Base-by-base conservation (phyloP, 2,888 invertebrate genomes). In the Acanthosepion lycidas region DNA sequence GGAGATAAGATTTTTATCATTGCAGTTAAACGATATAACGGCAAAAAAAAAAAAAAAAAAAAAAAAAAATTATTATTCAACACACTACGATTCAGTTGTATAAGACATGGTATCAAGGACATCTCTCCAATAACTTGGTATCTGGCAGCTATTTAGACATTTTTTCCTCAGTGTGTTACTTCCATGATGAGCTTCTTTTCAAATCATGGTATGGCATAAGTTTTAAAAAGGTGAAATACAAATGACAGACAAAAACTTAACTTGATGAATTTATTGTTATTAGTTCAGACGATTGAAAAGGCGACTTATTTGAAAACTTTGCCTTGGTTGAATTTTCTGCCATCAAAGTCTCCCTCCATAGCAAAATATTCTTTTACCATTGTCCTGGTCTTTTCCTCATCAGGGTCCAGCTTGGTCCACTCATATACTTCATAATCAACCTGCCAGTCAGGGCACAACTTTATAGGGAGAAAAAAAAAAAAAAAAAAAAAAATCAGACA, bases 261-360 rank as follows among this genome's bases (percentile, higher is more conserved):
- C n/a, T 78, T 78, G 9, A 78, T 78, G n/a, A 78, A 78, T 78
- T 78, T 78, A 78, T 78, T 26, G 64, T 78, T 23, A 15, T 78
- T n/a, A 78, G 78, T 78, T 78, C 78, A 78, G 33, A 78, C 78
- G 78, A 78, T 78, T 78, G 78, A 78, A 91, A 92, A 92, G 49
- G 59, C 91, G 23, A 33, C 51, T 96, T 98, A 99, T 98, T 99
- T 99, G 98, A 99, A 99, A 98, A 99, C 98, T 98, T 99, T 99
- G 98, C 99, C 99, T 98, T 99, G 99, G 98, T 99, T 99, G 98
- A 99, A 99, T 97, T 98, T 98, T 97, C 99, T 98, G 95, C 99
- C 99, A 94, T 98, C 97, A 97, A 98, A 98, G 97, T 99, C 99
- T 95, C 99, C 99, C 96, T 98, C 98, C 99, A 99, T 99, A 92